A percentile compares a stretch with the other conserved stretches of the same genome.
Evolutionary conservation across 2,888 invertebrate genomes (phyloP).

Genomic region (Linnaemya tessellans): DNA sequence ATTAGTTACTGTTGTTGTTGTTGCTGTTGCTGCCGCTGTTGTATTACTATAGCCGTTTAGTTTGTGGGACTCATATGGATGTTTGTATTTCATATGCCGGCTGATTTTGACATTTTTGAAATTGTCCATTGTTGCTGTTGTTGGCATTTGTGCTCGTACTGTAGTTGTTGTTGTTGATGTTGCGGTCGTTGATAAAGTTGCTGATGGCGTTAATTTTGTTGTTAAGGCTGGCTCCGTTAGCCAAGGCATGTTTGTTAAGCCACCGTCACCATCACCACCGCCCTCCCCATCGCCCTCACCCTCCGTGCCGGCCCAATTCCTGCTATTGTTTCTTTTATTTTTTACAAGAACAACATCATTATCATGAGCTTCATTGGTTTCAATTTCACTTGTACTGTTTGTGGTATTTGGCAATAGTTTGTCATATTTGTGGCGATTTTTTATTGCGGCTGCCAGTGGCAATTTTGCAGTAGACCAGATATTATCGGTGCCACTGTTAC

Average conservation of each 20-base stretch:
- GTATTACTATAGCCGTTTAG: conserved; percentile 45
- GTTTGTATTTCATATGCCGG: conserved; percentile 48
- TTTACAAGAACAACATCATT: conserved; percentile 45
- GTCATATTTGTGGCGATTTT: conserved; percentile 65
- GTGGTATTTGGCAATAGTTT: conserved; percentile 66
- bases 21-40: conserved; percentile 18
- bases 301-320: conserved; percentile 18
- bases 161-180: conserved; percentile 25
- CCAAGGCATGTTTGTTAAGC: conserved; percentile 33
- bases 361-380: conserved; percentile 40
- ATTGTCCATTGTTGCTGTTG: conserved; percentile 28
- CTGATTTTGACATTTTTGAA: conserved; percentile 55
- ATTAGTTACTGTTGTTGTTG: conserved; percentile 30
- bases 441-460: conserved; percentile 40
- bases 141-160: conserved; percentile 2
- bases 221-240: conserved; percentile 37
- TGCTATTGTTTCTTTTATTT: conserved; percentile 29
- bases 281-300: not conserved
- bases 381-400: conserved; percentile 63
- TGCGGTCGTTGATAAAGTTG: conserved; percentile 63
- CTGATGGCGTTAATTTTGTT: conserved; percentile 64
- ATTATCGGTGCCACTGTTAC: not conserved
- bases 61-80: conserved; percentile 61
- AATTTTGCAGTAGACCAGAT: conserved; percentile 49
- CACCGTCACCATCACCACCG: not conserved